A percentile compares a stretch with the other conserved stretches of the same genome.
phyloP scores from a whole-genome alignment of 2,797 vertebrate species.

The Taeniopygia guttata region DNA sequence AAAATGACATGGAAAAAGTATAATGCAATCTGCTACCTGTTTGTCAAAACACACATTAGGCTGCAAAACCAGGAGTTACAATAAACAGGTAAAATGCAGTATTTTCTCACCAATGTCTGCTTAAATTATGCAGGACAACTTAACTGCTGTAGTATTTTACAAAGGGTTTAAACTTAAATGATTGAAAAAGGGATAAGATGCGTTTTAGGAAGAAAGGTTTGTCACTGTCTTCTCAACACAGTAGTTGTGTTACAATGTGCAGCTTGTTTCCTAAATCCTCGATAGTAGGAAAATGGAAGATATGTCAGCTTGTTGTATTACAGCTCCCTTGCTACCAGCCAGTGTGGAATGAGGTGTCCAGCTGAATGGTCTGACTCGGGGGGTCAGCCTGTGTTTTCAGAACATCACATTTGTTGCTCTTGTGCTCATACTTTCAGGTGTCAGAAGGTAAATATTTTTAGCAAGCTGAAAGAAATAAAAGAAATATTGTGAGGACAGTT shows the following conservation, averaged over 20 bases:
- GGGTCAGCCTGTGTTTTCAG: neutral
- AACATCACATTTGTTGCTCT: neutral
- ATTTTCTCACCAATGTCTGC: neutral
- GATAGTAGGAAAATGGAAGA: neutral
- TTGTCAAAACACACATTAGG: neutral
- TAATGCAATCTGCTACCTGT: neutral
- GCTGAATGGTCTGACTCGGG: neutral
- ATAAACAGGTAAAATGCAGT: neutral
- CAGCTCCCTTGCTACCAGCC: fast-evolving
- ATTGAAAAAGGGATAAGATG: neutral
- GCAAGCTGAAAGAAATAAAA: neutral
- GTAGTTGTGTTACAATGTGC: neutral
- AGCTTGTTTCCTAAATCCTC: neutral
- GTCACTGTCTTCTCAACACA: neutral
- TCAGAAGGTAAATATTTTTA: neutral
- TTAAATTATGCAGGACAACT: neutral
- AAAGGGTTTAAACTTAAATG: neutral
- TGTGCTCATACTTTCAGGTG: neutral
- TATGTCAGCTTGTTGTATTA: neutral
- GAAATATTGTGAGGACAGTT: neutral
- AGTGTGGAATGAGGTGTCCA: neutral
- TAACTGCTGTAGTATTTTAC: neutral
- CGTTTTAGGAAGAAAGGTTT: neutral
- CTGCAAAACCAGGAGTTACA: neutral
- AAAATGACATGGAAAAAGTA: neutral